Evolutionary conservation across 64 coral and sea anemone genomes (phyloP).

Genomic region (Acropora yongei): DNA sequence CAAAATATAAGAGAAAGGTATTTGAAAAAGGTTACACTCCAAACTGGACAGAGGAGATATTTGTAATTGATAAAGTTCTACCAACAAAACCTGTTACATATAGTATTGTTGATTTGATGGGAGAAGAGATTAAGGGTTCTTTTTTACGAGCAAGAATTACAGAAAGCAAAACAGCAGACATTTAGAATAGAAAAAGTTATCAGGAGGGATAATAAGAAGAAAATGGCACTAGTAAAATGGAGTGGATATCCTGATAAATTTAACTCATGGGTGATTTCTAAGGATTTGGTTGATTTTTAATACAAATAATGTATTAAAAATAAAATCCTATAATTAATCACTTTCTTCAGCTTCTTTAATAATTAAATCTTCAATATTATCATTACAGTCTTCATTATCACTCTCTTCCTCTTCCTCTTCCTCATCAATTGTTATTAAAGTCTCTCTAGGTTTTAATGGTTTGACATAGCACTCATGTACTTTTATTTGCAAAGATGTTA

Average conservation of each 20-base stretch:
- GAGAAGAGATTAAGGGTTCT: background rate
- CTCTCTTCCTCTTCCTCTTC: too few relatives aligned
- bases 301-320: too few relatives aligned
- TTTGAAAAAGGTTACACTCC: background rate
- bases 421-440: too few relatives aligned
- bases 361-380: too few relatives aligned
- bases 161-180: background rate
- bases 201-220: background rate
- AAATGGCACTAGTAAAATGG: background rate
- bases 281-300: too few relatives aligned
- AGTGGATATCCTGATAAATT: background rate
- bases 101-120: background rate
- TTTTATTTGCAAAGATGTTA: too few relatives aligned
- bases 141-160: background rate
- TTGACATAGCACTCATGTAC: too few relatives aligned
- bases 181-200: background rate
- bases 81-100: background rate
- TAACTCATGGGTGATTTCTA: background rate
- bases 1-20: background rate
- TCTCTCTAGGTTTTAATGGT: too few relatives aligned
- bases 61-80: background rate
- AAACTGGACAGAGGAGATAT: background rate
- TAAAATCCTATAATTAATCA: too few relatives aligned
- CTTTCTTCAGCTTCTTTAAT: too few relatives aligned
- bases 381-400: too few relatives aligned